Conservation (phyloP, 1,140 invertebrate species). For the Pentalonia nigronervosa region DNA sequence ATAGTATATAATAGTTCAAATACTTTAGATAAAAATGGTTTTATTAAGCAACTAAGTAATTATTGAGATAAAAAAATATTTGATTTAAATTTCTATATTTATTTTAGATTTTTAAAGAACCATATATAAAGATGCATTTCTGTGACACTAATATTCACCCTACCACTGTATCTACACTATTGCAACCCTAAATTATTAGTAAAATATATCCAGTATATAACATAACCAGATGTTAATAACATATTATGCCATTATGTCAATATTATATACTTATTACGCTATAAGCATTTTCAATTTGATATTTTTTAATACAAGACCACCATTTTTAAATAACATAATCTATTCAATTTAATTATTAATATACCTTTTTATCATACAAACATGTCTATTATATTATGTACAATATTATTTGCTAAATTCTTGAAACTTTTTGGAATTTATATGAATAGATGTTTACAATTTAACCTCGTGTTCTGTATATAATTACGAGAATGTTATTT, state of each 20-base stretch:
- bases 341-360: neutral
- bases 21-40: neutral
- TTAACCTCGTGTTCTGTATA: neutral
- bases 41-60: neutral
- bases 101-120: no score
- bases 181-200: no score
- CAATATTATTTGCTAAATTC: neutral
- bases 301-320: no score
- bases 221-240: neutral
- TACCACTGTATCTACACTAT: neutral
- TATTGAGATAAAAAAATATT: neutral
- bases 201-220: neutral
- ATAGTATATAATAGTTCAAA: neutral
- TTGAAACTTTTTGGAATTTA: neutral
- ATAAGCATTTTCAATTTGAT: no score
- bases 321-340: no score
- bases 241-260: no score
- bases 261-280: no score
- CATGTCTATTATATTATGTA: neutral
- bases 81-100: neutral
- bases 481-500: neutral
- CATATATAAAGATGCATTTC: no score
- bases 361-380: neutral
- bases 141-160: neutral
- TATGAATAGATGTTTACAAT: neutral